These are phyloP conservation scores for Vannuccia rotundouncinata DNA, from an alignment of 2,888 invertebrate genomes.

Conservation along the genomic window DNA sequence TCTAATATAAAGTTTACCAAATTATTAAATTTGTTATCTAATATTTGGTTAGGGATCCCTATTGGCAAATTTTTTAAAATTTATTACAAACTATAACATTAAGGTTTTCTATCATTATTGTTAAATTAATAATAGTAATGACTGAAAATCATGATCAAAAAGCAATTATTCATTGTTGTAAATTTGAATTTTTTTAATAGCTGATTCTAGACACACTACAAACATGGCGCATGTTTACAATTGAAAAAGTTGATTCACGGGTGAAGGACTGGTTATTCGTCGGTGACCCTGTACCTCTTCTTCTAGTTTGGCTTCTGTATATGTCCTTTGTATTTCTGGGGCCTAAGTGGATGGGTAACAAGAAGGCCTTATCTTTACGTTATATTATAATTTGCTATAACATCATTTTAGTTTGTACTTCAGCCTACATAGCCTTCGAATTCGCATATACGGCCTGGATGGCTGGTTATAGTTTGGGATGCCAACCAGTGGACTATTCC, in stretches of 20 bases:
- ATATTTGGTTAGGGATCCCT: no score
- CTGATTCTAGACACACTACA: neutral
- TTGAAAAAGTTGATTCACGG: slow-evolving; percentile 44
- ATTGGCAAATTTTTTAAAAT: no score
- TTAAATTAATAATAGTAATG: no score
- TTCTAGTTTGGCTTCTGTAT: slow-evolving; percentile 44
- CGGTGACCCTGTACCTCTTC: slow-evolving; percentile 44
- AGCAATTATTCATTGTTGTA: no score
- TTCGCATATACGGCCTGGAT: slow-evolving; percentile 41
- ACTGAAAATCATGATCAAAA: no score
- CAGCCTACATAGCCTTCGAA: slow-evolving; percentile 47
- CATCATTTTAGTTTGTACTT: slow-evolving; percentile 44
- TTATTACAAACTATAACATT: no score
- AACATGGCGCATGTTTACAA: neutral
- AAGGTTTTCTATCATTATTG: no score
- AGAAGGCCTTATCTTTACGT: slow-evolving; percentile 43
- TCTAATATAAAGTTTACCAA: no score
- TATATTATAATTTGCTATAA: slow-evolving; percentile 44
- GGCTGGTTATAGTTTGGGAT: slow-evolving; percentile 58
- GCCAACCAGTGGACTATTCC: slow-evolving; percentile 74
- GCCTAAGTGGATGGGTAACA: slow-evolving; percentile 44
- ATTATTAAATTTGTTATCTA: no score
- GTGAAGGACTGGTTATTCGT: slow-evolving; percentile 46
- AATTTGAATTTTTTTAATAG: no score
- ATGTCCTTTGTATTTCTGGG: slow-evolving; percentile 44